phyloP scores from a whole-genome alignment of 2,888 invertebrate genomes.

The Drosophila pegasa region DNA sequence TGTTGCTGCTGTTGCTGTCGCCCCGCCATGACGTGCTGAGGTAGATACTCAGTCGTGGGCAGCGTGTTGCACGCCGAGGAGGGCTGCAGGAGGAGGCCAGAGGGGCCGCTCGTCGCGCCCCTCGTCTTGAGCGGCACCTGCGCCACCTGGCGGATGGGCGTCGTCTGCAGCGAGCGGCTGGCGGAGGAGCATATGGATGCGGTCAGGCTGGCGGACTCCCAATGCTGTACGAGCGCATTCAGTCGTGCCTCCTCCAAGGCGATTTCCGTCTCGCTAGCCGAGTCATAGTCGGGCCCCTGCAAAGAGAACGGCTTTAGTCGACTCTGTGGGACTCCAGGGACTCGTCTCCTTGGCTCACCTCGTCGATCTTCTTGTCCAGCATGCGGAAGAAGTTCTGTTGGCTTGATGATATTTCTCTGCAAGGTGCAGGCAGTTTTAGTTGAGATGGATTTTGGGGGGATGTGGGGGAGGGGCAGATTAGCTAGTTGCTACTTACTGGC shows the following conservation, averaged over 20 bases:
- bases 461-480: constrained; percentile 1
- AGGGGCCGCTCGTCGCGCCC: constrained; percentile 5
- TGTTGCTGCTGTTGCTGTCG: constrained; percentile 60
- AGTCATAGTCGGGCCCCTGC: constrained; percentile 93
- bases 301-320: neutral
- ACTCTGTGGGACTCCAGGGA: neutral
- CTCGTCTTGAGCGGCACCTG: constrained; percentile 82
- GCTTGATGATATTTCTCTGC: constrained; percentile 94
- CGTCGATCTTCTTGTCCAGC: constrained; percentile 96
- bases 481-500: constrained; percentile 85
- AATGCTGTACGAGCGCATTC: constrained; percentile 89
- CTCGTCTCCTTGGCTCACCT: constrained; percentile 86
- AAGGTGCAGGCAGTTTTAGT: constrained; percentile 83
- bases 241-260: constrained; percentile 89
- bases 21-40: constrained; percentile 78
- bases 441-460: constrained; percentile 34
- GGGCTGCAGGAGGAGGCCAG: constrained; percentile 70
- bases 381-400: constrained; percentile 97
- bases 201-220: constrained; percentile 90
- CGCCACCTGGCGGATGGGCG: constrained; percentile 85
- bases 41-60: constrained; percentile 82
- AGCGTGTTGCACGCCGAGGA: constrained; percentile 54
- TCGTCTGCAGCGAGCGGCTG: constrained; percentile 86
- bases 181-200: constrained; percentile 86
- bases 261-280: constrained; percentile 90